Evolutionary conservation across 2,797 vertebrate species (phyloP), one percentile per base, ranked within the genome.

Genomic region (Coendou prehensilis): DNA sequence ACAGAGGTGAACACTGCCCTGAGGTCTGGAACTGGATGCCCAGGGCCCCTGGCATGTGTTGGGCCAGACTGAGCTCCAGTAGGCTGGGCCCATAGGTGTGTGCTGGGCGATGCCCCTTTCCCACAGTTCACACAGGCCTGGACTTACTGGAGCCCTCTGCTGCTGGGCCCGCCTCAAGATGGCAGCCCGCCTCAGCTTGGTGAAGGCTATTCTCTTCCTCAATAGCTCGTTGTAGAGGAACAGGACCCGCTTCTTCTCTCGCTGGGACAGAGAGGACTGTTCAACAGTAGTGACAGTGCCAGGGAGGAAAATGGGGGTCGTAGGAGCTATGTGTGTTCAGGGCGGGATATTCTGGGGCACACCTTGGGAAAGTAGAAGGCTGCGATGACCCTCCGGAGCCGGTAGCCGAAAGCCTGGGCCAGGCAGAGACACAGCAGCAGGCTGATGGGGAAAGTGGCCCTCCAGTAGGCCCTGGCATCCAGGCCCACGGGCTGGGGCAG

Each of bases 151-250:
- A 1, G 73, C 88, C 10, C 37, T 93, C 63, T 87, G 97, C 73
- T 75, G 82, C 2, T 1, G 88, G 0, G 96, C 98, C 0, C 13
- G 94, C 15, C 37, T 94, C 30, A 97, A 0, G 0, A 98, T 91
- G 81, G 93, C 92, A 0, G 97, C 97, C 87, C 95, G 93, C 82
- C 98, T 98, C 56, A 98, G 97, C 4, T 93, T 71, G 0, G 97
- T 33, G 33, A 98, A 99, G 6, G 94, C 97, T 3, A 96, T 97
- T 30, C 98, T 98, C 83, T 97, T 99, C 64, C 97, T 98, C 41
- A 99, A 73, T 71, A 98, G 98, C n/a, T 99, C 98, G 54, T 99
- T 99, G 97, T 99, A 99, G 57, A 99, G 97, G 95, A 99, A 99
- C 71, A 99, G 93, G 64, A 98, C 75, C 0, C 99, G 97, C 78